Conservation (phyloP, 2,113 vertebrate genomes). For the Tachycineta bicolor region DNA sequence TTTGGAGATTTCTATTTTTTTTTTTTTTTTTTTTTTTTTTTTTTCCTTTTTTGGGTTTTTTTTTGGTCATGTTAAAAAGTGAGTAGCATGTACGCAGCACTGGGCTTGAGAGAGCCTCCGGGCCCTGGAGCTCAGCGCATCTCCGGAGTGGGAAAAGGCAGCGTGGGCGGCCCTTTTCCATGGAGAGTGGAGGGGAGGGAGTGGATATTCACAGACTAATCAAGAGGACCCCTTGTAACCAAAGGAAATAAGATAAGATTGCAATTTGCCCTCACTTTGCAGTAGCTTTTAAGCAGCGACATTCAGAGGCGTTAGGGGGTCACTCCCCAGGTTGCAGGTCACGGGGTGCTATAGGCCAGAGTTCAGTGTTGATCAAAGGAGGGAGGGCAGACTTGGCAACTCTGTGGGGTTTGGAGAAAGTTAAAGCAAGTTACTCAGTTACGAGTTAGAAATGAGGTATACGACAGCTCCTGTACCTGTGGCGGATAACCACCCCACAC, state of each 20-base stretch:
- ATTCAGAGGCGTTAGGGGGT: conserved; percentile 71
- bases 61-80: conserved; percentile 36
- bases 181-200: background rate
- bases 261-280: conserved; percentile 80
- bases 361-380: conserved; percentile 69
- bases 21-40: background rate
- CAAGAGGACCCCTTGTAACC: conserved; percentile 67
- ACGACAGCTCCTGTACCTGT: conserved; percentile 85
- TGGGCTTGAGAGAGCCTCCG: background rate
- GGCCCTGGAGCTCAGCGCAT: conserved; percentile 19
- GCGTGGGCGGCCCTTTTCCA: background rate
- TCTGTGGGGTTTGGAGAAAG: conserved; percentile 83
- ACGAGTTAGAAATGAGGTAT: conserved; percentile 98
- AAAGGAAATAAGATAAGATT: conserved; percentile 71
- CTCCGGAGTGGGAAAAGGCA: background rate
- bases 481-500: conserved; percentile 73
- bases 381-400: conserved; percentile 84
- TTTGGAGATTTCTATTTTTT: conserved; percentile 55
- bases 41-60: background rate
- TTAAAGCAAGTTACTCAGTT: conserved; percentile 91
- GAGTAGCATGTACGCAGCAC: conserved; percentile 47
- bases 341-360: conserved; percentile 80
- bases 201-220: conserved; percentile 55
- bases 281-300: conserved; percentile 80
- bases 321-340: conserved; percentile 74